Evolutionary conservation across 1,140 invertebrate species (phyloP).

Genomic region (Bombus impatiens): DNA sequence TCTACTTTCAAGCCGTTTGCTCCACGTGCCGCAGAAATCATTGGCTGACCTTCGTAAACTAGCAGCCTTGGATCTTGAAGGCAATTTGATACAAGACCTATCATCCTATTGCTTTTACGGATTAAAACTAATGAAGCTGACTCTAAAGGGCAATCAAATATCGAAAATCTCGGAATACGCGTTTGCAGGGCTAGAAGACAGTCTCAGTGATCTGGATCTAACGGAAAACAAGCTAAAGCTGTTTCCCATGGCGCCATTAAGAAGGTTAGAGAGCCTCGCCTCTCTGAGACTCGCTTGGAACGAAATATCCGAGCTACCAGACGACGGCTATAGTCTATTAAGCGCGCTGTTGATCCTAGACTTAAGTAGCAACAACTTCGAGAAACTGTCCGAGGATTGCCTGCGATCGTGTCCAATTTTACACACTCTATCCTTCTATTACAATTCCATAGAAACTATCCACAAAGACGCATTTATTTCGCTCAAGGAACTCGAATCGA

Average conservation of each 20-base stretch:
- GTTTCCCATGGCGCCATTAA: conserved; percentile 91
- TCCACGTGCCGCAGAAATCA: conserved; percentile 91
- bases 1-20: conserved; percentile 90
- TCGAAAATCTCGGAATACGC: conserved; percentile 91
- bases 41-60: conserved; percentile 88
- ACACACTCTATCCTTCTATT: conserved; percentile 90
- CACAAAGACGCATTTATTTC: conserved; percentile 90
- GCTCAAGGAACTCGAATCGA: conserved; percentile 88
- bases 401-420: conserved; percentile 91
- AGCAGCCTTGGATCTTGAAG: conserved; percentile 91
- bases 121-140: conserved; percentile 90
- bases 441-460: conserved; percentile 91
- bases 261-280: conserved; percentile 88
- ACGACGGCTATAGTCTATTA: conserved; percentile 88
- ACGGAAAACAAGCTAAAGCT: conserved; percentile 92
- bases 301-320: conserved; percentile 87
- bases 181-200: conserved; percentile 92
- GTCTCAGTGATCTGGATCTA: conserved; percentile 91
- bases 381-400: conserved; percentile 87
- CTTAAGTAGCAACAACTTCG: conserved; percentile 93
- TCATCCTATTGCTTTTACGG: conserved; percentile 94
- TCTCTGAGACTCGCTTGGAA: conserved; percentile 92
- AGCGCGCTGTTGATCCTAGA: conserved; percentile 90
- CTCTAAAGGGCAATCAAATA: conserved; percentile 92
- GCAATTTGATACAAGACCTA: conserved; percentile 91